phyloP scores from a whole-genome alignment of 2,888 invertebrate species.

The Syrphus vitripennis region DNA sequence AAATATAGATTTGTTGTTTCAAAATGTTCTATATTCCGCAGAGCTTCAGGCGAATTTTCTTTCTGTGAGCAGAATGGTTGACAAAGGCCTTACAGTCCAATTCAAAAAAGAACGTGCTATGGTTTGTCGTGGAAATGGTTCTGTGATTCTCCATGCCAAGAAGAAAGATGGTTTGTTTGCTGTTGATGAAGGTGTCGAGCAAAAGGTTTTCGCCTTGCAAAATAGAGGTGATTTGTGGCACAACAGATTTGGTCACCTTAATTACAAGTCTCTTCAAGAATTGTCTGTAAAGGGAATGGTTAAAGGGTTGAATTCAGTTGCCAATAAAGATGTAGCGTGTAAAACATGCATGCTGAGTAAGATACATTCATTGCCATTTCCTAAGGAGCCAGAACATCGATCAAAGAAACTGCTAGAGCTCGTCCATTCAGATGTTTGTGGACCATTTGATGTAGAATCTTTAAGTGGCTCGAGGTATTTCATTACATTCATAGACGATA shows the following conservation, averaged over 20 bases:
- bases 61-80: too few relatives aligned
- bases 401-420: constrained; percentile 34
- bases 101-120: constrained; percentile 48
- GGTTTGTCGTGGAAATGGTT: constrained; percentile 22
- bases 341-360: constrained; percentile 47
- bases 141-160: constrained; percentile 18
- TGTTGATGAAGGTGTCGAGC: neutral
- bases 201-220: constrained; percentile 17
- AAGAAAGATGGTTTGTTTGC: constrained; percentile 17
- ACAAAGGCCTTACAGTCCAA: constrained; percentile 56
- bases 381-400: constrained; percentile 36
- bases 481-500: constrained; percentile 61
- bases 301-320: constrained; percentile 24
- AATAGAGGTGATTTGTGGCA: constrained; percentile 40
- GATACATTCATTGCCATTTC: constrained; percentile 42
- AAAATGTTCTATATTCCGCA: constrained; percentile 62
- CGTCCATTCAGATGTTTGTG: constrained; percentile 63
- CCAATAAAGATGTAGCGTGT: constrained; percentile 6
- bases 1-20: constrained; percentile 47
- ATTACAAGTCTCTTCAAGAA: constrained; percentile 41
- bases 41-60: constrained; percentile 63
- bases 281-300: constrained; percentile 54
- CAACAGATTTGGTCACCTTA: constrained; percentile 61
- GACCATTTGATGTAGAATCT: constrained; percentile 57
- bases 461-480: constrained; percentile 64